Evolutionary conservation across 2,113 vertebrate species (phyloP).

Genomic region (Dicentrarchus labrax): DNA sequence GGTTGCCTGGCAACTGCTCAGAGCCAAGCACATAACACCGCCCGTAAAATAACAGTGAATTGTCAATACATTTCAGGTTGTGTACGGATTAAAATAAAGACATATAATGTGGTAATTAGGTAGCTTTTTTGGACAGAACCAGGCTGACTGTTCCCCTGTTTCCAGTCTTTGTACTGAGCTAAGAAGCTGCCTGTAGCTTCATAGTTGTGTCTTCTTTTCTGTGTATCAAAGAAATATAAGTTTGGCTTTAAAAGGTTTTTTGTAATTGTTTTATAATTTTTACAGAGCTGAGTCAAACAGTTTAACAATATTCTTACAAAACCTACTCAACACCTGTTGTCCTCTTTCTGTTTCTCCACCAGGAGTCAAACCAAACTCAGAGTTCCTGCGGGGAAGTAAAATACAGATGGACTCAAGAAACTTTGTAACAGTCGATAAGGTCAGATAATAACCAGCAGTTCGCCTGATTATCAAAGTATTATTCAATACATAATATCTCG

Average conservation of each 20-base stretch:
- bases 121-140: not conserved
- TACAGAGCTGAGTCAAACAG: not conserved
- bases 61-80: not conserved
- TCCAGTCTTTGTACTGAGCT: slow-evolving; percentile 4
- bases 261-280: not conserved
- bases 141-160: not conserved
- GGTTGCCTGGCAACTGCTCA: not conserved
- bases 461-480: not conserved
- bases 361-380: slow-evolving; percentile 86
- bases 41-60: not conserved
- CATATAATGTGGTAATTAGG: not conserved
- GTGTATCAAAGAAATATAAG: no score
- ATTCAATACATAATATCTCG: not conserved
- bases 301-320: not conserved
- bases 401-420: slow-evolving; percentile 79
- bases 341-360: slow-evolving; percentile 4
- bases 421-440: slow-evolving; percentile 87
- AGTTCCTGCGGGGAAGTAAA: slow-evolving; percentile 81
- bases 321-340: not conserved
- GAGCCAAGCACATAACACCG: not conserved
- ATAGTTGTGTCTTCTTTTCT: no score
- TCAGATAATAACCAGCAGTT: slow-evolving; percentile 54
- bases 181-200: not conserved
- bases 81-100: not conserved
- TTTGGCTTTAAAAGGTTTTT: no score